Evolutionary conservation across 2,113 vertebrate species (phyloP).

Genomic region (Macheiramphus alcinus): DNA sequence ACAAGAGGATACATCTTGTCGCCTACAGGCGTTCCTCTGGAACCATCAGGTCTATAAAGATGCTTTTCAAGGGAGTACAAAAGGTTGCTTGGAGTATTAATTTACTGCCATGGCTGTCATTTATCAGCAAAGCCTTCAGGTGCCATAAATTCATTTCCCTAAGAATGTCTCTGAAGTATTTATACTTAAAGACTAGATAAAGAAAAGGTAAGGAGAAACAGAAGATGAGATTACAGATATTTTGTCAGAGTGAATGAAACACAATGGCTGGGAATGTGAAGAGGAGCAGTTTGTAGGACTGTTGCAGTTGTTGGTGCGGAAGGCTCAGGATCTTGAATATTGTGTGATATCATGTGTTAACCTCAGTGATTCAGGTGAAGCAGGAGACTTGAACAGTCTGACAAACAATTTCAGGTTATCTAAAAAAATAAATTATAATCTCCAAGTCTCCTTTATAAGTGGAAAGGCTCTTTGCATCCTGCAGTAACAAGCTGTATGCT

Average conservation of each 20-base stretch:
- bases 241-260: neutral
- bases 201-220: neutral
- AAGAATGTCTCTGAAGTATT: neutral
- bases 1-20: neutral
- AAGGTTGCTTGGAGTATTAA: neutral
- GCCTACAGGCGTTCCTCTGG: neutral
- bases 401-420: neutral
- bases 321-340: neutral
- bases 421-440: neutral
- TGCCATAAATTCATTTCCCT: neutral
- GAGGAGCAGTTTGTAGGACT: neutral
- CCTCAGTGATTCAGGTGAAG: neutral
- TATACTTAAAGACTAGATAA: neutral
- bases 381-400: neutral
- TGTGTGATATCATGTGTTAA: neutral
- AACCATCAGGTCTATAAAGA: neutral
- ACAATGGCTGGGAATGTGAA: neutral
- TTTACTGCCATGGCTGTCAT: neutral
- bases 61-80: neutral
- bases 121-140: neutral
- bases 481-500: neutral
- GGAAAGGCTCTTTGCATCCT: neutral
- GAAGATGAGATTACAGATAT: neutral
- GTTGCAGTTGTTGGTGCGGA: neutral
- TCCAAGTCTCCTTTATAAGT: neutral